Base-by-base conservation (phyloP, 2,888 invertebrate species). In the Ptycholaimellus sp. region DNA sequence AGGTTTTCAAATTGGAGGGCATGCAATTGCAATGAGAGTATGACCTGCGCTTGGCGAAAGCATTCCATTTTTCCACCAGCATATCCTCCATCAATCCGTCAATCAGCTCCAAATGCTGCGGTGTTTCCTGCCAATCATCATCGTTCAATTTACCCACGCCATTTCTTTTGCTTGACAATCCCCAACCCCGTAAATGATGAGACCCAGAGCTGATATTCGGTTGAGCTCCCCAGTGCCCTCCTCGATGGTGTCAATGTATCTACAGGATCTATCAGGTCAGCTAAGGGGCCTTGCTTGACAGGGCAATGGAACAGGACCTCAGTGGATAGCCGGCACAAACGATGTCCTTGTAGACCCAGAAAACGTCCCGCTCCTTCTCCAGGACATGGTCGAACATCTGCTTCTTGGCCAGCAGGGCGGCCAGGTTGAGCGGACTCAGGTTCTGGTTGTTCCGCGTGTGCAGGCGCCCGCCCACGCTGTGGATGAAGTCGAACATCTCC, bases 241-340 rank as follows among this genome's bases (percentile, higher is more conserved):
- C 52, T 85, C 80, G 44, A 93, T 93, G 1, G 90, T 90, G 55
- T 96, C 93, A 25, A 90, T 77, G 61, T 81, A n/a, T n/a, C n/a
- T n/a, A n/a, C n/a, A n/a, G n/a, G n/a, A n/a, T n/a, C n/a, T n/a
- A n/a, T n/a, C n/a, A n/a, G n/a, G n/a, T n/a, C n/a, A n/a, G n/a
- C n/a, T n/a, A n/a, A n/a, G n/a, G n/a, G n/a, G n/a, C n/a, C n/a
- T n/a, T n/a, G n/a, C n/a, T n/a, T n/a, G n/a, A n/a, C n/a, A n/a
- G n/a, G n/a, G 9, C n/a, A 27, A 27, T 27, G n/a, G 27, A 11
- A 11, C n/a, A 11, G 9, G 11, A n/a, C 7, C 49, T 48, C 33
- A 93, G 63, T 0, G 93, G 90, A 62, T 93, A 93, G 0, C 87
- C 90, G 0, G 90, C 87, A 59, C 87, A 93, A 0, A 85, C 85